A percentile compares a stretch with the other conserved stretches of the same genome.
phyloP scores from a whole-genome alignment of 1,140 invertebrate species.

The Coboldia fuscipes region DNA sequence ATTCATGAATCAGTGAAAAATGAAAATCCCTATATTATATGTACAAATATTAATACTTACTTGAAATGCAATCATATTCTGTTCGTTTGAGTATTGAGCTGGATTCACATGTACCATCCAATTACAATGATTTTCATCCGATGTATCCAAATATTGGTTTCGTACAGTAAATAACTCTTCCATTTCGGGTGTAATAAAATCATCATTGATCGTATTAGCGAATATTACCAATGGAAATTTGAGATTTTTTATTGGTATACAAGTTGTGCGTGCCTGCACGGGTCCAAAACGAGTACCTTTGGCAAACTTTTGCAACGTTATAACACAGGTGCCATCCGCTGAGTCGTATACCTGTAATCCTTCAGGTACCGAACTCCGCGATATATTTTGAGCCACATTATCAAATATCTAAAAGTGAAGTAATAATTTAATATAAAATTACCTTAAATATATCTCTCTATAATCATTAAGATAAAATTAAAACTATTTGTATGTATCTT shows the following conservation, averaged over 20 bases:
- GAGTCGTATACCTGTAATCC: conserved; percentile 1
- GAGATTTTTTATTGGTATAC: background rate
- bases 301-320: conserved; percentile 3
- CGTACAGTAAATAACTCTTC: conserved; percentile 3
- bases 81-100: conserved; percentile 22
- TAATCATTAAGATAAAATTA: background rate
- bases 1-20: conserved; percentile 2
- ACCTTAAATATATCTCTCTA: background rate
- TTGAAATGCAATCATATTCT: conserved; percentile 44
- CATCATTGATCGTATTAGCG: conserved; percentile 5
- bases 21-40: no score
- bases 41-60: conserved; percentile 19
- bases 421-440: background rate
- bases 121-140: conserved; percentile 30
- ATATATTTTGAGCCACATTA: conserved; percentile 1
- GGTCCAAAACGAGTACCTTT: conserved; percentile 4
- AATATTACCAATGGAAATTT: conserved; percentile 3
- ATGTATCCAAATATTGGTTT: conserved; percentile 28
- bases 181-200: conserved; percentile 5
- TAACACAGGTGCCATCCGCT: background rate
- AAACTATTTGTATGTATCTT: background rate
- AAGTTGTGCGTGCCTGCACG: conserved; percentile 1
- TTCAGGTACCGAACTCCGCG: conserved; percentile 2
- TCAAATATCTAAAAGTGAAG: background rate
- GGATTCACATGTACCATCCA: conserved; percentile 39